Evolutionary conservation across 1,140 invertebrate genomes (phyloP).

Genomic region (Halictus rubicundus): DNA sequence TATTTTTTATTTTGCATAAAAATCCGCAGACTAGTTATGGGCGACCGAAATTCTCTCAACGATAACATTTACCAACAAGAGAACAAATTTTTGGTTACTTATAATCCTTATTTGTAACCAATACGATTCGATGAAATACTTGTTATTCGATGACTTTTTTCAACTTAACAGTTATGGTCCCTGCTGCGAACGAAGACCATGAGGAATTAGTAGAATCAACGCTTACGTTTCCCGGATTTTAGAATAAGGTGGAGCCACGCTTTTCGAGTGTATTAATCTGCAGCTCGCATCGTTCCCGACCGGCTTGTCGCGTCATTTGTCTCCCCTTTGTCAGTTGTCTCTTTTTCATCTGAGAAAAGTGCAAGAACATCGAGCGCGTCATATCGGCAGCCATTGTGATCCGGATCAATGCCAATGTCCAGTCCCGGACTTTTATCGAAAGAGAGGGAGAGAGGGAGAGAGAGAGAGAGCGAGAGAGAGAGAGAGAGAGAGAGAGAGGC

Average conservation of each 20-base stretch:
- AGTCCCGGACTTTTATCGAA: slow-evolving; percentile 28
- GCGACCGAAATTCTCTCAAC: too few species aligned
- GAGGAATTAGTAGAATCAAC: too few species aligned
- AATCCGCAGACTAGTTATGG: too few species aligned
- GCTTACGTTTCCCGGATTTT: too few species aligned
- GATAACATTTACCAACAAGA: too few species aligned
- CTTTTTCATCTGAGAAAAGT: slow-evolving; percentile 11
- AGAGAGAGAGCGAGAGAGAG: neutral
- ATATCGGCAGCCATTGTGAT: slow-evolving; percentile 32
- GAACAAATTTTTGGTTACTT: too few species aligned
- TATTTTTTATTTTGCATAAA: too few species aligned
- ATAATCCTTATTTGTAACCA: too few species aligned
- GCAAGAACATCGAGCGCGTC: slow-evolving; percentile 29
- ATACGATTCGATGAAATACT: too few species aligned
- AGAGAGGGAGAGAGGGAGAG: neutral
- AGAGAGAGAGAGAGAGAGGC: neutral
- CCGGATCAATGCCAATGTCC: slow-evolving; percentile 34
- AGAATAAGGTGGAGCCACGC: neutral
- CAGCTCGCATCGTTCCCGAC: neutral
- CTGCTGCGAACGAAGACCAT: too few species aligned
- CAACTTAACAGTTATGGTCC: too few species aligned
- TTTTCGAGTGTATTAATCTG: neutral
- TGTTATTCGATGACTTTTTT: too few species aligned
- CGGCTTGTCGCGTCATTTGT: neutral
- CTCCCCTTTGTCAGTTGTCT: neutral